Evolutionary conservation across 1,140 invertebrate species (phyloP).

Genomic region (Brachionus rubens): DNA sequence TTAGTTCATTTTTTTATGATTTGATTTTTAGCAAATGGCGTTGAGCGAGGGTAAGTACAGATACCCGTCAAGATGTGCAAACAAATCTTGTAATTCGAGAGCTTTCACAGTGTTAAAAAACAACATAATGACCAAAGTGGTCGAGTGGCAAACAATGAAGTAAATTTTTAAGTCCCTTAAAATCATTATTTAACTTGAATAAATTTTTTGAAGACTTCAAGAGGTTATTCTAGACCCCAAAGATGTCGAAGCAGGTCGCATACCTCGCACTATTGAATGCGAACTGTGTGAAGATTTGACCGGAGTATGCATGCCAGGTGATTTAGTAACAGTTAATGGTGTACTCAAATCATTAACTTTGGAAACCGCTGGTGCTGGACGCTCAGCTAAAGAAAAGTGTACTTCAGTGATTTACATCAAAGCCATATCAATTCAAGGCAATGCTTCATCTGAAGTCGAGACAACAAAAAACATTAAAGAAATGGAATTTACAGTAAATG

Average conservation of each 20-base stretch:
- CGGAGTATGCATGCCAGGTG: conserved; percentile 79
- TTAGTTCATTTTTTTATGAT: neutral
- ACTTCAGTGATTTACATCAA: conserved; percentile 74
- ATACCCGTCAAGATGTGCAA: conserved; percentile 56
- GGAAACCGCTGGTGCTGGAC: conserved; percentile 50
- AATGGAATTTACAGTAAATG: conserved; percentile 66
- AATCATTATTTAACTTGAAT: conserved; percentile 64
- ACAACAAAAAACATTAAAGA: conserved; percentile 35
- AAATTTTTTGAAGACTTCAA: conserved; percentile 60
- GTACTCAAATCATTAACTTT: conserved; percentile 70
- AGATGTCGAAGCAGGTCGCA: conserved; percentile 66
- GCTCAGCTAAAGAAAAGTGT: conserved; percentile 63
- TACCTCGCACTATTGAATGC: conserved; percentile 80
- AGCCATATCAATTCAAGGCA: conserved; percentile 64
- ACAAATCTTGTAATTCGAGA: conserved; percentile 63
- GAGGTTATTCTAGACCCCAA: conserved; percentile 58
- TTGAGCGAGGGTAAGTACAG: conserved; percentile 59
- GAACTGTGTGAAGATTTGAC: conserved; percentile 80
- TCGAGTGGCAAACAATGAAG: conserved; percentile 75
- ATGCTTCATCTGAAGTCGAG: conserved; percentile 65
- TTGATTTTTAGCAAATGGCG: conserved; percentile 47
- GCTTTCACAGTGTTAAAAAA: conserved; percentile 69
- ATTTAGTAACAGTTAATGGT: conserved; percentile 80
- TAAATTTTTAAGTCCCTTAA: conserved; percentile 54
- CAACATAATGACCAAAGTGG: conserved; percentile 70